Evolutionary conservation across 1,140 invertebrate species (phyloP).

Genomic region (Euura saliciscinereae): DNA sequence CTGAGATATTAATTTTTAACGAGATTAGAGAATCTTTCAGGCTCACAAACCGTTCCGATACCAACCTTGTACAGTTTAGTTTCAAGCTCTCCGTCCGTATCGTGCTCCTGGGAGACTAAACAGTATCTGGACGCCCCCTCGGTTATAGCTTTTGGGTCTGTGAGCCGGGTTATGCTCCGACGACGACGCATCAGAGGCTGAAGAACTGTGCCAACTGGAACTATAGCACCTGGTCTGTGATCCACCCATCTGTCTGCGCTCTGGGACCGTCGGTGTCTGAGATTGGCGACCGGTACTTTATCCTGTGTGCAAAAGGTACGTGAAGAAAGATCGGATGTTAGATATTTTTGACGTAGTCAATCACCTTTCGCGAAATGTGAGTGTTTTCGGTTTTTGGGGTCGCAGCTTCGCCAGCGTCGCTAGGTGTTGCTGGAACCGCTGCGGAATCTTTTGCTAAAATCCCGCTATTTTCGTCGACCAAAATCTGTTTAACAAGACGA

Average conservation of each 20-base stretch:
- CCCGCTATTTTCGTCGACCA: conserved; percentile 44
- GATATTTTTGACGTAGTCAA: background rate
- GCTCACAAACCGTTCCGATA: conserved; percentile 13
- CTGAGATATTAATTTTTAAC: conserved; percentile 50
- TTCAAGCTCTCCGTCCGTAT: conserved; percentile 89
- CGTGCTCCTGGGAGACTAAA: conserved; percentile 88
- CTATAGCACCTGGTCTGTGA: conserved; percentile 78
- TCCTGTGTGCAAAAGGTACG: conserved; percentile 30
- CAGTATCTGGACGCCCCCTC: conserved; percentile 83
- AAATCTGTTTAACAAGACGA: conserved; percentile 59
- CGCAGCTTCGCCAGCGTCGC: conserved; percentile 25
- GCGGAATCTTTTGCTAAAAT: conserved; percentile 33
- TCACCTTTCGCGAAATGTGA: conserved; percentile 45
- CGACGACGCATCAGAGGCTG: conserved; percentile 84
- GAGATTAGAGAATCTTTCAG: conserved; percentile 10
- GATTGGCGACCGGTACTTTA: conserved; percentile 68
- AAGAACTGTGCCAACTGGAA: conserved; percentile 83
- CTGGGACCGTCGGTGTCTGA: conserved; percentile 76
- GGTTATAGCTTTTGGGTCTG: conserved; percentile 62
- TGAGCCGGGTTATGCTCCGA: conserved; percentile 83
- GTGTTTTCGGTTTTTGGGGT: conserved; percentile 31
- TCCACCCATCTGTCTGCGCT: conserved; percentile 89
- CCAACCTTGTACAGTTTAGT: conserved; percentile 89
- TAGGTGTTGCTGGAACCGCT: conserved; percentile 23
- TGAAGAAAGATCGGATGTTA: background rate